phyloP scores from a whole-genome alignment of 2,113 vertebrate species.

The Passer montanus region DNA sequence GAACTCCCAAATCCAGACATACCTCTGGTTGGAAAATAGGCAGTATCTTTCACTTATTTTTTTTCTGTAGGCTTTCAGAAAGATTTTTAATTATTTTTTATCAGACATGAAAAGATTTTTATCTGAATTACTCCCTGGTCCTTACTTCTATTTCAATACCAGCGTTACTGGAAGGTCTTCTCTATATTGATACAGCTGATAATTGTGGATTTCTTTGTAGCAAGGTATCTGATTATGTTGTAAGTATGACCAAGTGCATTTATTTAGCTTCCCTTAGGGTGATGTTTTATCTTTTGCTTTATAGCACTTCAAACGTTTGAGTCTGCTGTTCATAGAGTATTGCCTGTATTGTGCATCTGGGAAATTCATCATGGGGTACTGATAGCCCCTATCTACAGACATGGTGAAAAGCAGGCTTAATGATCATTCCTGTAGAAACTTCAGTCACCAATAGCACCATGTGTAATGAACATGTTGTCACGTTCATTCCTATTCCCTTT shows the following conservation, averaged over 20 bases:
- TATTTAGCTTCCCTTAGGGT: not conserved
- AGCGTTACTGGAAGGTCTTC: not conserved
- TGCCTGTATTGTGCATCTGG: not conserved
- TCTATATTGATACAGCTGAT: fast-evolving
- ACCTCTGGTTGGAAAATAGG: not conserved
- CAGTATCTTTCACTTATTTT: not conserved
- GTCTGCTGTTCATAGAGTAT: not conserved
- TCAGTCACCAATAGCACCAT: fast-evolving
- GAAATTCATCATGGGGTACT: not conserved
- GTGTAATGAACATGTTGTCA: not conserved
- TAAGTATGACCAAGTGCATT: not conserved
- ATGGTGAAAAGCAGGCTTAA: not conserved
- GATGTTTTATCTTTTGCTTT: not conserved
- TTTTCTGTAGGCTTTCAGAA: not conserved
- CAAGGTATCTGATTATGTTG: not conserved
- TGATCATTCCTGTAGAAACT: not conserved
- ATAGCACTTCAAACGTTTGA: not conserved
- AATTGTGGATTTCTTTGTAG: not conserved
- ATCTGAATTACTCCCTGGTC: not conserved
- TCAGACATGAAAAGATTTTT: not conserved
- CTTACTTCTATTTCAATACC: not conserved
- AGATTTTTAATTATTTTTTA: not conserved
- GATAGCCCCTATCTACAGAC: not conserved
- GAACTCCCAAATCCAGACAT: not conserved
- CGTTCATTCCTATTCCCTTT: not conserved